Conservation (phyloP, 2,797 vertebrate genomes). For the Tachyglossus aculeatus region DNA sequence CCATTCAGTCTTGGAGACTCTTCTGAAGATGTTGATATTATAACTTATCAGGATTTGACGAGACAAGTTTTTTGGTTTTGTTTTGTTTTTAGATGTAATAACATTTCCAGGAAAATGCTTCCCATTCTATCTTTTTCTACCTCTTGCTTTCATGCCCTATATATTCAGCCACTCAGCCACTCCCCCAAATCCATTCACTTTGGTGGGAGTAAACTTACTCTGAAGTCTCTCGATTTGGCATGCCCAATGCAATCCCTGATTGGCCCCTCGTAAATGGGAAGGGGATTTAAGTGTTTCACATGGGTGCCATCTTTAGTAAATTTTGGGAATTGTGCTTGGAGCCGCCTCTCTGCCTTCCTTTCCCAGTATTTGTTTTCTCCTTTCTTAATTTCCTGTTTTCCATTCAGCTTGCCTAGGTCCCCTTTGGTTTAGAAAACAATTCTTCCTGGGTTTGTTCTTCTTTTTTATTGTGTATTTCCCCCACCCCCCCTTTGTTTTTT, state of each 20-base stretch:
- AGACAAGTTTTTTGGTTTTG: too few species aligned
- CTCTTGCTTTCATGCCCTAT: background rate
- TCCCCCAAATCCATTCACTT: too few species aligned
- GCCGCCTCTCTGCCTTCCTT: background rate
- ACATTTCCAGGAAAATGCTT: too few species aligned
- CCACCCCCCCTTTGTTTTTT: constrained; percentile 13
- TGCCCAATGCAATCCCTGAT: too few species aligned
- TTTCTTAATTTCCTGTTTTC: constrained; percentile 48
- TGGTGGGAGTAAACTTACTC: too few species aligned
- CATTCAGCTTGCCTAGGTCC: constrained; percentile 27
- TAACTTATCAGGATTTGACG: too few species aligned
- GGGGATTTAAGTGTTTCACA: background rate
- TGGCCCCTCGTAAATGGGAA: too few species aligned
- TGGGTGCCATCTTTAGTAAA: background rate
- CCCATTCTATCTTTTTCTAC: background rate
- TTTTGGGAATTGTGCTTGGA: background rate
- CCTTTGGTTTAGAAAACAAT: constrained; percentile 49
- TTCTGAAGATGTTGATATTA: too few species aligned
- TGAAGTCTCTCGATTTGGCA: too few species aligned
- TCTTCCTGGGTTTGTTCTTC: constrained; percentile 48
- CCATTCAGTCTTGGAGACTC: too few species aligned
- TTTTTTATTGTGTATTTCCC: constrained; percentile 11
- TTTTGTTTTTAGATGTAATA: too few species aligned
- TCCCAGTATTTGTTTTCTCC: constrained; percentile 22
- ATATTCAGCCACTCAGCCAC: too few species aligned